Evolutionary conservation across 2,888 invertebrate genomes (phyloP).

Genomic region (Rhorus exstirpatorius): DNA sequence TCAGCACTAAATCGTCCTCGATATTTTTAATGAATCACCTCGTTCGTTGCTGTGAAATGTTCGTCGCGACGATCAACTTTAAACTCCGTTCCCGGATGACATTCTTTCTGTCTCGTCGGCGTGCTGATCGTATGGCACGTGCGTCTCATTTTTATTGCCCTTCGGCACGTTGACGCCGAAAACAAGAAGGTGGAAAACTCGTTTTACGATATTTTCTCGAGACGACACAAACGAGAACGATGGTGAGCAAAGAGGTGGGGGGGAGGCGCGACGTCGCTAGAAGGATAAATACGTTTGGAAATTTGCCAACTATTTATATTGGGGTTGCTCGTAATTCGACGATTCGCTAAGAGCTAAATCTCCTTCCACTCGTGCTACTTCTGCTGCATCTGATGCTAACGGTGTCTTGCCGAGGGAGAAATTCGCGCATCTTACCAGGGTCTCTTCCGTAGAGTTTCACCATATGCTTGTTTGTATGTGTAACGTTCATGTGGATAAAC

Average conservation of each 20-base stretch:
- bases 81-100: neutral
- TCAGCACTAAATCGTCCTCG: constrained; percentile 7
- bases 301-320: constrained; percentile 61
- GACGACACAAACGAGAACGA: neutral
- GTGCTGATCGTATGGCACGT: neutral
- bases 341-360: constrained; percentile 39
- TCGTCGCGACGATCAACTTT: constrained; percentile 33
- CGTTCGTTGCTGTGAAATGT: neutral
- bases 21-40: constrained; percentile 26
- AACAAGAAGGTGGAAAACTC: constrained; percentile 36
- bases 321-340: constrained; percentile 57
- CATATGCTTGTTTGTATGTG: neutral
- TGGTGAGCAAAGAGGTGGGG: neutral
- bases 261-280: neutral
- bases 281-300: constrained; percentile 60
- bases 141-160: constrained; percentile 55
- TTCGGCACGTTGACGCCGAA: constrained; percentile 46
- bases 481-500: neutral
- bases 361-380: neutral
- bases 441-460: constrained; percentile 7
- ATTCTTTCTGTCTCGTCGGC: constrained; percentile 1
- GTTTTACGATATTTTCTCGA: constrained; percentile 45
- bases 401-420: neutral
- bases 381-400: constrained; percentile 18
- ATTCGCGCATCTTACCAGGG: constrained; percentile 20